A percentile compares a stretch with the other conserved stretches of the same genome.
Conservation (phyloP, 2,113 vertebrate species). For the Cyphomyrus discorhynchus region DNA sequence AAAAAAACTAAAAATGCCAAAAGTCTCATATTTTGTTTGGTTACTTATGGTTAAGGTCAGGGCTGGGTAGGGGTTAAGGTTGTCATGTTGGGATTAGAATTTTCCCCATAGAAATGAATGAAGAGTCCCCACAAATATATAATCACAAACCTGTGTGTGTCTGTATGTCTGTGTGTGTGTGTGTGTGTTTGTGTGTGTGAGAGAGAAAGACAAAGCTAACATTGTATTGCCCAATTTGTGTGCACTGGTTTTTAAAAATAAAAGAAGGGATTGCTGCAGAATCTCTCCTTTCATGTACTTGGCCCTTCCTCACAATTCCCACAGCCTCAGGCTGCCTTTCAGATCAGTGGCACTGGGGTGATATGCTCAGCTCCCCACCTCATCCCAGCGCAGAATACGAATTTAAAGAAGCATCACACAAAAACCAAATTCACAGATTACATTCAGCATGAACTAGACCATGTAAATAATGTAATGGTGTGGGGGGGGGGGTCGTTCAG, state of each 20-base stretch:
- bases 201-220: background rate
- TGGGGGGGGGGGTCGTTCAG: conserved; percentile 54
- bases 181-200: no score
- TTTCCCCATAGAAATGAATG: no score
- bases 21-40: no score
- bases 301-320: background rate
- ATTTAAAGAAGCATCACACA: conserved; percentile 71
- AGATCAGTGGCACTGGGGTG: conserved; percentile 43
- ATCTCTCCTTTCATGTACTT: conserved; percentile 36
- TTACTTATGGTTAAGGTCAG: no score
- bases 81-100: no score
- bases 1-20: no score
- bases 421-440: conserved; percentile 68
- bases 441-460: conserved; percentile 68
- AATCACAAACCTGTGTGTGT: no score
- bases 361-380: conserved; percentile 13
- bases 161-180: no score
- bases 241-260: background rate
- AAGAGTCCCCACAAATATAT: no score
- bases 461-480: conserved; percentile 69
- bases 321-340: conserved; percentile 8
- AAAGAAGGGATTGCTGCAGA: background rate
- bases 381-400: conserved; percentile 55
- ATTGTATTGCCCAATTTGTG: background rate
- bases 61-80: no score